phyloP scores from a whole-genome alignment of 2,113 vertebrate genomes.

The Myotis davidii region DNA sequence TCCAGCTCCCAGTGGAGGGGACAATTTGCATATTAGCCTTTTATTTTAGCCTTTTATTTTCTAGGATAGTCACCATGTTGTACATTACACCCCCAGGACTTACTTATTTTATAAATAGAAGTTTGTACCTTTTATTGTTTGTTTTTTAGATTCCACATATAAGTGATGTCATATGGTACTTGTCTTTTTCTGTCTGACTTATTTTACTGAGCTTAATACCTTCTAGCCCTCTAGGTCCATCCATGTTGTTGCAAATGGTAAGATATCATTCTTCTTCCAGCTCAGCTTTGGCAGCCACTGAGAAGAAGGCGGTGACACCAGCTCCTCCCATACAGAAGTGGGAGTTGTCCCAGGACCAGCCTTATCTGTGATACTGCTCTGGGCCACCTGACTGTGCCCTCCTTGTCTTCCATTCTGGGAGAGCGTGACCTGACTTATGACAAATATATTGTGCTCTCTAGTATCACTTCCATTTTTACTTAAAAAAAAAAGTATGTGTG shows the following conservation, averaged over 20 bases:
- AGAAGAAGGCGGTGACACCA: slow-evolving; percentile 89
- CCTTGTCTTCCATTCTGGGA: fast-evolving
- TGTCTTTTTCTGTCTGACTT: neutral
- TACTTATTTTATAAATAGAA: too few species aligned
- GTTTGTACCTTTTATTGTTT: neutral
- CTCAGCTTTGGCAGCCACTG: slow-evolving; percentile 74
- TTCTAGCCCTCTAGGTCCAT: neutral
- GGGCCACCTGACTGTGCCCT: fast-evolving
- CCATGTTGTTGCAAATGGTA: neutral
- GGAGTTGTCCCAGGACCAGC: slow-evolving; percentile 92
- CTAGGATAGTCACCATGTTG: neutral
- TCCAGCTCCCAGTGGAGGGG: too few species aligned
- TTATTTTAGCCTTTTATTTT: neutral
- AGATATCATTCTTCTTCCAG: slow-evolving; percentile 75
- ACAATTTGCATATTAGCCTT: too few species aligned
- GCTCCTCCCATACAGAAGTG: slow-evolving; percentile 84
- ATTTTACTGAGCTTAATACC: neutral
- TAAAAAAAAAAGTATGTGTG: neutral
- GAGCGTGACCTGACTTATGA: neutral
- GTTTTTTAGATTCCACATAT: neutral
- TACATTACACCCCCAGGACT: neutral
- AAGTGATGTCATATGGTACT: neutral
- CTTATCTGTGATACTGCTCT: slow-evolving; percentile 87
- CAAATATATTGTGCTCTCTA: slow-evolving; percentile 50
- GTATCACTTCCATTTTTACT: neutral